Evolutionary conservation across 2,888 invertebrate genomes (phyloP).

Genomic region (Perithous albicinctus): DNA sequence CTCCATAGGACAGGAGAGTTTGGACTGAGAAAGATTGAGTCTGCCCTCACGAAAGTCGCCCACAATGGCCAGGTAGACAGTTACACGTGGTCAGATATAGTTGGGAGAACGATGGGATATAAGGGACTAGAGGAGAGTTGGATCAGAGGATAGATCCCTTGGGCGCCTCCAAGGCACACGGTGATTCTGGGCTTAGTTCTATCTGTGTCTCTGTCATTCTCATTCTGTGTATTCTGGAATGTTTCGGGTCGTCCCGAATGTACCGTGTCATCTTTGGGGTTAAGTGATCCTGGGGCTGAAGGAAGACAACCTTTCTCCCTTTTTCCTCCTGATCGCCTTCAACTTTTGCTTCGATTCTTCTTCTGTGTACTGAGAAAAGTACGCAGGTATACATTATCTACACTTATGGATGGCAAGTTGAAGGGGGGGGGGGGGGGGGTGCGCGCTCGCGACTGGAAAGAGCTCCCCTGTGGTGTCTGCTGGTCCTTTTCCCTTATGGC

Average conservation of each 20-base stretch:
- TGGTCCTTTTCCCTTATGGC: conserved; percentile 17
- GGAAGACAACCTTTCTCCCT: not conserved
- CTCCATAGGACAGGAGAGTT: conserved; percentile 42
- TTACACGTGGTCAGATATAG: conserved; percentile 42
- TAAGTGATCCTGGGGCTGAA: conserved; percentile 75
- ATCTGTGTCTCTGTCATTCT: conserved; percentile 49
- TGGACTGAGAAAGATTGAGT: conserved; percentile 60
- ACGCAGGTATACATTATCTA: conserved; percentile 36
- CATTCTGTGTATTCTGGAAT: conserved; percentile 57
- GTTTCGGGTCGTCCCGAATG: conserved; percentile 70
- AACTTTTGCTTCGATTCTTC: conserved; percentile 37
- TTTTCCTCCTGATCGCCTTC: not conserved
- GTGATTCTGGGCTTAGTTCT: conserved; percentile 29
- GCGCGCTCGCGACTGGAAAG: conserved; percentile 37
- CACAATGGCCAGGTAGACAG: conserved; percentile 73
- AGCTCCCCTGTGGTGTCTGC: not conserved
- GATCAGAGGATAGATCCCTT: not conserved
- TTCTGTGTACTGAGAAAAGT: not conserved
- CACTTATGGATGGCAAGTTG: conserved; percentile 2
- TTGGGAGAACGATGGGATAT: not conserved
- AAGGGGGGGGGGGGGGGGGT: not conserved
- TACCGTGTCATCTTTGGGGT: conserved; percentile 77
- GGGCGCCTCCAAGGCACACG: conserved; percentile 1
- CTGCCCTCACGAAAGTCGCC: conserved; percentile 63
- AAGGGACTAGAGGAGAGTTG: not conserved